These are phyloP conservation scores for Myiopsitta monachus DNA, from an alignment of 2,113 vertebrate species.

Conservation along the genomic window DNA sequence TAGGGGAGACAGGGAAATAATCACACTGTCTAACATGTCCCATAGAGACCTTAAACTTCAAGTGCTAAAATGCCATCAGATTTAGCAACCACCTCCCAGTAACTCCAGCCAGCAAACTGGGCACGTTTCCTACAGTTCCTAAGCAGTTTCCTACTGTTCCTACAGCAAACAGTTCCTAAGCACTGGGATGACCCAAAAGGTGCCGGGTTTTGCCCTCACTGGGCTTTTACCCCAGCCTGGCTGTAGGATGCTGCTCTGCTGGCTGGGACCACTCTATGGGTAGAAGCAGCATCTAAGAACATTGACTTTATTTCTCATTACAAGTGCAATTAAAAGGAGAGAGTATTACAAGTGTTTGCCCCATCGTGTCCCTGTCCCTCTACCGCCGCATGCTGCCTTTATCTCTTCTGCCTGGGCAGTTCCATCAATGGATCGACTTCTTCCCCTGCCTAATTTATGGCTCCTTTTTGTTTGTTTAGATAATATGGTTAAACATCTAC, in stretches of 20 bases:
- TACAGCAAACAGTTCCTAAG: neutral
- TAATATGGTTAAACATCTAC: conserved; percentile 34
- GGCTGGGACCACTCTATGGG: neutral
- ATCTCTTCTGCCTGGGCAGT: conserved; percentile 39
- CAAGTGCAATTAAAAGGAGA: neutral
- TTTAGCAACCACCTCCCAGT: neutral
- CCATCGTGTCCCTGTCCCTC: neutral
- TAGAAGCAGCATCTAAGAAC: neutral
- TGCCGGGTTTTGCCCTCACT: neutral
- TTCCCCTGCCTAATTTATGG: neutral
- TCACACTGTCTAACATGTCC: fast-evolving
- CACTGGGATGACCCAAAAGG: neutral
- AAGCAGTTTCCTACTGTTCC: too few species aligned
- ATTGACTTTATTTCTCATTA: conserved; percentile 21
- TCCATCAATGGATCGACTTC: conserved; percentile 41
- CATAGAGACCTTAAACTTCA: neutral
- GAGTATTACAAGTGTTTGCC: neutral
- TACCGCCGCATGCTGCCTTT: neutral
- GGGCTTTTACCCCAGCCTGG: neutral
- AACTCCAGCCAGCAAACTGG: neutral
- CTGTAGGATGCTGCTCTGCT: neutral
- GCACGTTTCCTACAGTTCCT: too few species aligned
- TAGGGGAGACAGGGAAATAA: neutral
- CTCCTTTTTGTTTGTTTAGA: conserved; percentile 49
- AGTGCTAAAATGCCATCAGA: neutral